These are phyloP conservation scores for Meteorus sp. DNA, from an alignment of 1,140 invertebrate species.

Conservation along the genomic window DNA sequence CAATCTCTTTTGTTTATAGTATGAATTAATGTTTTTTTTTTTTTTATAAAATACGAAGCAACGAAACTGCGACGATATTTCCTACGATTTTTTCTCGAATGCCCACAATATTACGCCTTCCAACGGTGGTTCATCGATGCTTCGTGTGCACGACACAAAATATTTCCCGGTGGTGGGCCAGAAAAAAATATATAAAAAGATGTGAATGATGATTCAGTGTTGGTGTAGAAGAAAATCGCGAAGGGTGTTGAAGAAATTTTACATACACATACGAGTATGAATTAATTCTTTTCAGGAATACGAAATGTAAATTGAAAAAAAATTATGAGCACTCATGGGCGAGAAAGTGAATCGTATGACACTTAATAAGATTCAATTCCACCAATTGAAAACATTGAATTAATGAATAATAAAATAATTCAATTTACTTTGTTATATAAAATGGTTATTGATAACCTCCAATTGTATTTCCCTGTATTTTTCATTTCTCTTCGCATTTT, in stretches of 20 bases:
- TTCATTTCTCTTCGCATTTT: too few species aligned
- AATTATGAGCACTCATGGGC: too few species aligned
- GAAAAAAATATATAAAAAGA: conserved; percentile 4
- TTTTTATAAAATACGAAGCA: conserved; percentile 5
- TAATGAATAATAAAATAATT: too few species aligned
- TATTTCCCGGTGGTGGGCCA: conserved; percentile 13
- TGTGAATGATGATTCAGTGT: background rate
- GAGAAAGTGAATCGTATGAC: too few species aligned
- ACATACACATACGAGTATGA: too few species aligned
- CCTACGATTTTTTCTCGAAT: conserved; percentile 5
- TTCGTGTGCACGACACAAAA: conserved; percentile 3
- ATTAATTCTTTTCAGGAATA: too few species aligned
- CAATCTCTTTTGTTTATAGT: background rate
- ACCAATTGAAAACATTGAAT: too few species aligned
- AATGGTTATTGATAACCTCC: background rate
- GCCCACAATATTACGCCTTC: conserved; percentile 7
- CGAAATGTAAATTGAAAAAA: too few species aligned
- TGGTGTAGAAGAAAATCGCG: background rate
- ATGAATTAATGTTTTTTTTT: conserved; percentile 1
- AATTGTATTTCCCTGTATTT: background rate
- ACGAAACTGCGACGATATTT: conserved; percentile 11
- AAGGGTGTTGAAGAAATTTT: conserved; percentile 10
- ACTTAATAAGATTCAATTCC: too few species aligned
- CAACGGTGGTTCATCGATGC: conserved; percentile 8
- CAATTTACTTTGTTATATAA: conserved; percentile 7